Evolutionary conservation across 2,113 vertebrate species (phyloP).

Genomic region (Taurulus bubalis): DNA sequence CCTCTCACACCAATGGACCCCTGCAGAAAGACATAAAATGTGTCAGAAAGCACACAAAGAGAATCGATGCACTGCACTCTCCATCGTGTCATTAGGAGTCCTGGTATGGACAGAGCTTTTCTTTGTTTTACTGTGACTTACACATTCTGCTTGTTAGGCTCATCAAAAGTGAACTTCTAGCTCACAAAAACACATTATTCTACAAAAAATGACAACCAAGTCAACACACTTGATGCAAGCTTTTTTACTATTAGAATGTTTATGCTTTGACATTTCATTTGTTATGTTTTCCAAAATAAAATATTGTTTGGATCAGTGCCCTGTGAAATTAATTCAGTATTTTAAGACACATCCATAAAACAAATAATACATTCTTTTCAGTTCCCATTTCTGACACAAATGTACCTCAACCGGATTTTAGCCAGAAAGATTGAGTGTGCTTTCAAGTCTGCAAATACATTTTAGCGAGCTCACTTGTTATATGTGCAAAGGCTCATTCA

Average conservation of each 20-base stretch:
- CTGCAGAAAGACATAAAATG: constrained; percentile 72
- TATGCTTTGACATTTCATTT: background rate
- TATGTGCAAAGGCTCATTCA: background rate
- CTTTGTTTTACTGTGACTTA: background rate
- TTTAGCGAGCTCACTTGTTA: background rate
- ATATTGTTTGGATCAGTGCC: background rate
- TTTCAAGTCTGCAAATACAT: background rate
- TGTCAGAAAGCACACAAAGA: constrained; percentile 4
- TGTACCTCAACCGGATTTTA: background rate
- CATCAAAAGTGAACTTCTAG: background rate
- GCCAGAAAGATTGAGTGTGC: background rate
- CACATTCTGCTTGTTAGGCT: background rate
- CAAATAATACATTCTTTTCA: background rate
- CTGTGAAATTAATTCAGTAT: background rate
- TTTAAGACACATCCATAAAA: background rate
- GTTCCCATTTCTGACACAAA: background rate
- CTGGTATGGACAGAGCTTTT: background rate
- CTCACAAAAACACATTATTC: background rate
- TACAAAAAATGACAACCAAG: background rate
- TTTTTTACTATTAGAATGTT: background rate
- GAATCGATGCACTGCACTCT: background rate
- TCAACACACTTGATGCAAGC: background rate
- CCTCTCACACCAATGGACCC: constrained; percentile 93
- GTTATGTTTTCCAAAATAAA: background rate
- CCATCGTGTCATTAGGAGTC: background rate